Conservation (phyloP, 1,140 invertebrate genomes). For the Aphidius ervi region DNA sequence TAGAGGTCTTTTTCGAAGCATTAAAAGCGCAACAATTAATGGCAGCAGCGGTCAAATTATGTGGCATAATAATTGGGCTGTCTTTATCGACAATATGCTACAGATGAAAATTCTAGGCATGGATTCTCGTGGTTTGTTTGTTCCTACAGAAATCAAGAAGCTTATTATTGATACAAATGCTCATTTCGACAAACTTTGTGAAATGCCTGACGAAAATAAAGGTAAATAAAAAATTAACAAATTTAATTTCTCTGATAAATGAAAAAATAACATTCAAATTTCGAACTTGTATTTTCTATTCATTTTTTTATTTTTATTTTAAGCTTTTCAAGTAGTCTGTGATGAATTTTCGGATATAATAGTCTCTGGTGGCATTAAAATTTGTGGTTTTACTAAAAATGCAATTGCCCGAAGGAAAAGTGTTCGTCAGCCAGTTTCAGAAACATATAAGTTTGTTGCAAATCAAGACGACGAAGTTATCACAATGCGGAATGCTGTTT, state of each 20-base stretch:
- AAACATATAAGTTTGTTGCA: conserved; percentile 70
- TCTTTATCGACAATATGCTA: conserved; percentile 92
- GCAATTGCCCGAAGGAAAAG: conserved; percentile 67
- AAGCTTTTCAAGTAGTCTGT: no score
- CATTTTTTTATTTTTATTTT: no score
- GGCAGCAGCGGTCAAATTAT: conserved; percentile 52
- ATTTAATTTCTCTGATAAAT: no score
- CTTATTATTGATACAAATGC: conserved; percentile 72
- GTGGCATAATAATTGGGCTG: conserved; percentile 86
- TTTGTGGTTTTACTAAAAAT: conserved; percentile 75
- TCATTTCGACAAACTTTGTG: conserved; percentile 54
- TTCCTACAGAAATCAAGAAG: conserved; percentile 81
- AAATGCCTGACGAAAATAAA: conserved; percentile 39
- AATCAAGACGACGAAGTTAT: conserved; percentile 35
- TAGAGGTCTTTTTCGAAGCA: conserved; percentile 68
- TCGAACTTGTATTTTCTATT: no score
- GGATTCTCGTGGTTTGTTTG: conserved; percentile 69
- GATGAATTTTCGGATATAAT: conserved; percentile 41
- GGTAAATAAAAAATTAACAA: conserved; percentile 31
- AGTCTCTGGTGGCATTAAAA: conserved; percentile 75
- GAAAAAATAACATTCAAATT: no score
- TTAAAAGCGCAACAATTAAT: conserved; percentile 54
- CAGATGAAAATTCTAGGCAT: conserved; percentile 77
- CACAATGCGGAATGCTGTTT: conserved; percentile 50
- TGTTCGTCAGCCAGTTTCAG: conserved; percentile 64